A percentile compares a stretch with the other conserved stretches of the same genome.
Conservation (phyloP, 2,797 vertebrate genomes). For the Artibeus lituratus region DNA sequence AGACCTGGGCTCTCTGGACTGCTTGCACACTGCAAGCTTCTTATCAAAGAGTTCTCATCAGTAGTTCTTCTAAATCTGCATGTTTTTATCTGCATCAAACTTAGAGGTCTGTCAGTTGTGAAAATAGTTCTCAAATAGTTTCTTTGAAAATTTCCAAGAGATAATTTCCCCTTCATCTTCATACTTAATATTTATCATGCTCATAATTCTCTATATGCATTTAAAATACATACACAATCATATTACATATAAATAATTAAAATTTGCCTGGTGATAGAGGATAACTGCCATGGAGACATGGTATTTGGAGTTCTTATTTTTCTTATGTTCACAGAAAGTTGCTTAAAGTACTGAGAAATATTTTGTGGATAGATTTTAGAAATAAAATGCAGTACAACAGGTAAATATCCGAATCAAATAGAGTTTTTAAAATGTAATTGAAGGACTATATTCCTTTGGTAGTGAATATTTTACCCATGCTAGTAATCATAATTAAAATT, state of each 20-base stretch:
- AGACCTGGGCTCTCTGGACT: neutral
- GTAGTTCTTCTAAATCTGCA: neutral
- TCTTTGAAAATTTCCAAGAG: neutral
- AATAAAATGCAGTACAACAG: neutral
- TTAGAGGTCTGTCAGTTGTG: neutral
- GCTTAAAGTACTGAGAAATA: neutral
- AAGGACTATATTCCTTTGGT: conserved; percentile 42
- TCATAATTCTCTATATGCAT: neutral
- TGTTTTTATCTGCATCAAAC: neutral
- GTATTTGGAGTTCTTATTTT: neutral
- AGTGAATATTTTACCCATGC: conserved; percentile 64
- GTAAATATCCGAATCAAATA: conserved; percentile 51
- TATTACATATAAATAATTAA: neutral
- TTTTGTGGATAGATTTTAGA: neutral
- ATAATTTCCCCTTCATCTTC: neutral
- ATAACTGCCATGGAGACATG: neutral
- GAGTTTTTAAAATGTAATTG: conserved; percentile 61
- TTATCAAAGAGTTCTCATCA: neutral
- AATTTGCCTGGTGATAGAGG: neutral
- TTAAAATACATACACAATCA: neutral
- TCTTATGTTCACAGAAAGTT: neutral
- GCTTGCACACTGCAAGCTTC: neutral
- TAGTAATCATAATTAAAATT: conserved; percentile 77
- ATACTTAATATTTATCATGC: neutral
- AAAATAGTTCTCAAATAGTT: neutral